A percentile compares a stretch with the other conserved stretches of the same genome.
Evolutionary conservation across 2,113 vertebrate genomes (phyloP).

Genomic region (Alectura lathami): DNA sequence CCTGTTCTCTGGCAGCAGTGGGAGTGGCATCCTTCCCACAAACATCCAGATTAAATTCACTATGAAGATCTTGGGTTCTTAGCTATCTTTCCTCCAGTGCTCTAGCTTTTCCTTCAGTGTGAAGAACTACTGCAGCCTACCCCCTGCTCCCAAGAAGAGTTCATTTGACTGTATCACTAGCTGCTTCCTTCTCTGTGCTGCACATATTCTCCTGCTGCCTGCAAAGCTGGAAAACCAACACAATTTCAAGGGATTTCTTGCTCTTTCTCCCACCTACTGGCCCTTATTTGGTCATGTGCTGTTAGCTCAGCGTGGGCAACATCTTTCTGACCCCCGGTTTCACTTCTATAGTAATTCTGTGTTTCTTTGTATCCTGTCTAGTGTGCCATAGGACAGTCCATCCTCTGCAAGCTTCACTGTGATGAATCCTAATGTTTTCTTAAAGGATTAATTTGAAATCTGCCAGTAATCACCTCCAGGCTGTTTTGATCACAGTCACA

Average conservation of each 20-base stretch:
- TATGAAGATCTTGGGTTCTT: not conserved
- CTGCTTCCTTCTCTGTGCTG: not conserved
- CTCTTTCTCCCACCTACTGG: not conserved
- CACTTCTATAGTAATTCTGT: not conserved
- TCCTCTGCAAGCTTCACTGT: not conserved
- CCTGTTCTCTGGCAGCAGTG: not conserved
- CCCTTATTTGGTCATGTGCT: not conserved
- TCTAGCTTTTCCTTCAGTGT: not conserved
- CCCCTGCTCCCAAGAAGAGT: not conserved
- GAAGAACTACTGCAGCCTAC: not conserved
- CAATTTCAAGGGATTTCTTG: constrained; percentile 9
- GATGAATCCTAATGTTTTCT: constrained; percentile 54
- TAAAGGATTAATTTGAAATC: constrained; percentile 59
- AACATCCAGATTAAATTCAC: not conserved
- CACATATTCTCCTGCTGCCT: not conserved
- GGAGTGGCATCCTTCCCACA: not conserved
- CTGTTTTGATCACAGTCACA: constrained; percentile 49
- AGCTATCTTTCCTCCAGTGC: not conserved
- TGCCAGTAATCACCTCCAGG: constrained; percentile 43
- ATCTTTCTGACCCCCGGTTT: not conserved
- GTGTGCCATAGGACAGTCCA: not conserved
- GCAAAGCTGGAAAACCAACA: not conserved
- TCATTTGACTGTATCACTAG: not conserved
- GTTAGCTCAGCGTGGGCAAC: not conserved
- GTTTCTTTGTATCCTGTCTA: not conserved